Conservation (phyloP, 2,888 invertebrate genomes). For the Thymelicus lineola region DNA sequence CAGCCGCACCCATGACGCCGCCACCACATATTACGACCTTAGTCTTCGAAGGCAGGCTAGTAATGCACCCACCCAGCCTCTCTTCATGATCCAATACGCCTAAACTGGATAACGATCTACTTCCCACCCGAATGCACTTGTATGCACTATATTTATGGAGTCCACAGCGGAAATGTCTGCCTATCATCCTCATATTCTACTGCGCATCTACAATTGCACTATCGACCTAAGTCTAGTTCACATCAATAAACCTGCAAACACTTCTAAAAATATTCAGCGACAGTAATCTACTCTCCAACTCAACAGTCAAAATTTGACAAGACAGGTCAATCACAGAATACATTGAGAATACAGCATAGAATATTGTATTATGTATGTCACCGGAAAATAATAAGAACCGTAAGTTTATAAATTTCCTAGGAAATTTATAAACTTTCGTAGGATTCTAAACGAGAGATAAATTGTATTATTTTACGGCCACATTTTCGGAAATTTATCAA, state of each 20-base stretch:
- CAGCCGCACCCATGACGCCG: constrained; percentile 95
- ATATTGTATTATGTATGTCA: too few relatives aligned
- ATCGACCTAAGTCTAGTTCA: constrained; percentile 31
- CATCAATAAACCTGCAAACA: constrained; percentile 31
- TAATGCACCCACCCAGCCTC: constrained; percentile 63
- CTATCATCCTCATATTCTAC: constrained; percentile 52
- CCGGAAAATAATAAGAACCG: too few relatives aligned
- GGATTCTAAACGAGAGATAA: too few relatives aligned
- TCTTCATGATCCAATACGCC: constrained; percentile 67
- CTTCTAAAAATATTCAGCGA: constrained; percentile 30
- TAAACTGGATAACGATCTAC: constrained; percentile 57
- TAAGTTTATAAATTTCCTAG: too few relatives aligned
- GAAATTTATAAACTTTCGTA: too few relatives aligned
- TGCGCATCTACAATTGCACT: constrained; percentile 47
- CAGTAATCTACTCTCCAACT: constrained; percentile 2
- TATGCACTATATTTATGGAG: constrained; percentile 44
- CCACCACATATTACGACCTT: constrained; percentile 96
- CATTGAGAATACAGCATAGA: too few relatives aligned
- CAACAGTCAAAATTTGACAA: constrained; percentile 6
- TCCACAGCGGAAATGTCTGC: constrained; percentile 51
- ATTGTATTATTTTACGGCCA: too few relatives aligned
- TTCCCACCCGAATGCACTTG: constrained; percentile 48
- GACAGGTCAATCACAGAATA: too few relatives aligned
- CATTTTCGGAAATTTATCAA: too few relatives aligned
- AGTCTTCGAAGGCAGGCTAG: constrained; percentile 76